A percentile compares a stretch with the other conserved stretches of the same genome.
phyloP scores from a whole-genome alignment of 2,113 vertebrate species.

The Asarcornis scutulata region DNA sequence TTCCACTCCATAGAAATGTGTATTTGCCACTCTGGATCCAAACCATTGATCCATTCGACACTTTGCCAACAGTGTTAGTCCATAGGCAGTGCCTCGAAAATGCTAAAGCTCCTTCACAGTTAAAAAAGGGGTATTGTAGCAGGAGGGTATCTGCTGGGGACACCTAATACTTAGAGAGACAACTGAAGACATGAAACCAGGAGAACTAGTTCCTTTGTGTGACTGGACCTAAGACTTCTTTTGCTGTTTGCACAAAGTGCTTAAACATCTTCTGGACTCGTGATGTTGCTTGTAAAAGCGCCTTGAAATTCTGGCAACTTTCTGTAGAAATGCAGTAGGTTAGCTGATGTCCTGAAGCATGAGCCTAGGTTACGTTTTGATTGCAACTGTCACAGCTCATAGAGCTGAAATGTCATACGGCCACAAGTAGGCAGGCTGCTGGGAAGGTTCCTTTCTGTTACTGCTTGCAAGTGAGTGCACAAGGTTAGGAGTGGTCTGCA shows the following conservation, averaged over 20 bases:
- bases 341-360: neutral
- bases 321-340: neutral
- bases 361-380: neutral
- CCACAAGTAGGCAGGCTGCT: neutral
- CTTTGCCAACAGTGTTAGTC: neutral
- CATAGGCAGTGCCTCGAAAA: neutral
- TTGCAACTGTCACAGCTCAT: neutral
- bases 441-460: neutral
- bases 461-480: neutral
- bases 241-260: neutral
- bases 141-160: neutral
- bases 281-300: neutral
- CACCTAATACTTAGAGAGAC: neutral
- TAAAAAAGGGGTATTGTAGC: neutral
- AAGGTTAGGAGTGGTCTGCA: neutral
- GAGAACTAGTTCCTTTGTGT: neutral
- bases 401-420: neutral
- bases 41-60: neutral
- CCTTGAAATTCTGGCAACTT: neutral
- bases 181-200: neutral
- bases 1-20: slow-evolving; percentile 39
- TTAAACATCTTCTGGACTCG: neutral
- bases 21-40: slow-evolving; percentile 16
- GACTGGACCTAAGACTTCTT: neutral
- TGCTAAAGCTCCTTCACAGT: neutral